Percentiles rank a stretch among this genome's conserved stretches.
These are phyloP conservation scores for Dynastes hyllus DNA, from an alignment of 2,888 invertebrate species.

Conservation along the genomic window DNA sequence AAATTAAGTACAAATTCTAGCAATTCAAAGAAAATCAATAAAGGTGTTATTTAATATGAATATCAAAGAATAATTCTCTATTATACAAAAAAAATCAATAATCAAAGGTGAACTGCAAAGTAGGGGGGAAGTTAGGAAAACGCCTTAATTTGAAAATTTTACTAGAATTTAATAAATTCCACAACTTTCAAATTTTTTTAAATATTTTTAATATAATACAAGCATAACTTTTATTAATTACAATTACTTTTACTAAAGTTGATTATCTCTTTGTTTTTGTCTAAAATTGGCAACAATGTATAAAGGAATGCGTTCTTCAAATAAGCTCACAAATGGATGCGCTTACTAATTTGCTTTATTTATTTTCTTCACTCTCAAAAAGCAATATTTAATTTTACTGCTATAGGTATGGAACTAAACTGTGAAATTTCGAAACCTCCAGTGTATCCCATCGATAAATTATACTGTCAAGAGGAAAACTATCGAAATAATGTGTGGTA, in stretches of 20 bases:
- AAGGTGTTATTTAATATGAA: not conserved
- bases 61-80: not conserved
- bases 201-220: not conserved
- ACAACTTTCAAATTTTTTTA: not conserved
- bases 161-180: too few relatives aligned
- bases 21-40: not conserved
- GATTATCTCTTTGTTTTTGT: not conserved
- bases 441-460: constrained; percentile 10
- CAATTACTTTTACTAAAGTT: not conserved
- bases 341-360: not conserved
- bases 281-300: constrained; percentile 28
- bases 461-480: constrained; percentile 6
- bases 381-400: not conserved
- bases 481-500: constrained; percentile 32
- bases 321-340: not conserved
- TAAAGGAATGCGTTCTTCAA: constrained; percentile 38
- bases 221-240: not conserved
- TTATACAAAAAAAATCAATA: too few relatives aligned
- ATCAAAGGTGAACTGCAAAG: too few relatives aligned
- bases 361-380: not conserved
- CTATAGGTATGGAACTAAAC: constrained; percentile 22
- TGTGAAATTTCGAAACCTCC: constrained; percentile 13
- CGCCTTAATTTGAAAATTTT: too few relatives aligned
- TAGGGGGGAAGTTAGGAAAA: too few relatives aligned
- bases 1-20: not conserved